Evolutionary conservation across 2,797 vertebrate species (phyloP), one percentile per base, ranked within the genome.

Genomic region (Prunella strophiata): DNA sequence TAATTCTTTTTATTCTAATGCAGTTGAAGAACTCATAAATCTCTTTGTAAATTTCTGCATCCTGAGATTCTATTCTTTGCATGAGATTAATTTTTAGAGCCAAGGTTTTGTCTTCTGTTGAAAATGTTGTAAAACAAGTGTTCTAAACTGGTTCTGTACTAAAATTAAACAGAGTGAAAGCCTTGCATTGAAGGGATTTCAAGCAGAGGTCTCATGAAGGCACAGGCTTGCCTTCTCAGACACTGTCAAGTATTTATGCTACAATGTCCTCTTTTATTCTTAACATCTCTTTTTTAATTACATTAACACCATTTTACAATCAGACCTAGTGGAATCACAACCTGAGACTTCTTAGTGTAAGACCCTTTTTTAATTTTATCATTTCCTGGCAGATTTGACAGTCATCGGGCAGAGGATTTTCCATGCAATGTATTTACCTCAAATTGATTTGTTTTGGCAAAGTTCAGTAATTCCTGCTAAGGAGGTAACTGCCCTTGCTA

Each of bases 1-100:
- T 94, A 87, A 85, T 93, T 96, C 54, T 81, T 92, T 96, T 95
- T 81, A 51, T 92, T 91, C 76, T 89, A 95, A 65, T 58, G 74
- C 78, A 94, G 30, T 82, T 78, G 81, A 97, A 72, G 36, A 96
- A 89, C 45, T 82, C 91, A 92, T 92, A 96, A 96, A 90, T 96
- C 47, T 95, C 43, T 90, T 88, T 90, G 77, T 88, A 88, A 96
- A 93, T 89, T 88, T 62, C 84, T 89, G n/a, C 48, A 86, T 76
- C 26, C 36, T 93, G 92, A 75, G 54, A 85, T 93, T 94, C 88
- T 91, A 6, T 73, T 65, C 38, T 88, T 83, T 57, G 61, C 20
- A 74, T 54, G 34, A 83, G 36, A 32, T 88, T 90, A 91, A 80
- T 78, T 96, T 92, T 66, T 66, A 75, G 48, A 87, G 50, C 67